phyloP scores from a whole-genome alignment of 2,888 invertebrate genomes.

The Drepana falcataria region DNA sequence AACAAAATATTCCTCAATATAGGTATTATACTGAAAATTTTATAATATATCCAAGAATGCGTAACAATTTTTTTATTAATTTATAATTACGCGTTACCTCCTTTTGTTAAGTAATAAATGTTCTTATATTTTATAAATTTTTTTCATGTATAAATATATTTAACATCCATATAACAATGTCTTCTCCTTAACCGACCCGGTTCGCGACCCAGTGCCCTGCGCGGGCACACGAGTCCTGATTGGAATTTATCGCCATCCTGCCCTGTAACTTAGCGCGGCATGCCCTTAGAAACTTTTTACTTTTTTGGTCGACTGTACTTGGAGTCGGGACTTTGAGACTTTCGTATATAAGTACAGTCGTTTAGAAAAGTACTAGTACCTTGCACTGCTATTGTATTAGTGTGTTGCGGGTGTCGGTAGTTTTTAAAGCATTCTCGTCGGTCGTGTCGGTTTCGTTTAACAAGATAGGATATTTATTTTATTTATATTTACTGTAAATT shows the following conservation, averaged over 20 bases:
- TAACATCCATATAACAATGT: conserved; percentile 1
- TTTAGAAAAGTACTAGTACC: neutral
- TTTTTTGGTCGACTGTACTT: conserved; percentile 11
- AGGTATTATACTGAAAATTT: no score
- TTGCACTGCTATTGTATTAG: neutral
- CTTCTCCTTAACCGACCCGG: conserved; percentile 36
- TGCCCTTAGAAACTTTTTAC: conserved; percentile 26
- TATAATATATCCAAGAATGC: no score
- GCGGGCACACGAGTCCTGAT: conserved; percentile 45
- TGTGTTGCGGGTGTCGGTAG: neutral
- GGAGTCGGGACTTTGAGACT: conserved; percentile 8
- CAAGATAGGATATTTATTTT: neutral
- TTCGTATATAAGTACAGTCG: neutral
- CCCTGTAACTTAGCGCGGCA: conserved; percentile 44
- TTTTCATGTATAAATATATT: no score
- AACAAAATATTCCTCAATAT: no score
- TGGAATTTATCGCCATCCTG: conserved; percentile 67
- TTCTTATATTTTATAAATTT: no score
- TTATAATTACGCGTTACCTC: no score
- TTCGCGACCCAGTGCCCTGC: conserved; percentile 64
- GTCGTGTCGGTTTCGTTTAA: neutral
- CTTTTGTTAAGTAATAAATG: no score
- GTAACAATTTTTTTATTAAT: no score
- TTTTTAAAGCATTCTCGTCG: neutral
- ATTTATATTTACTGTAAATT: no score